Conservation (phyloP, 2,888 invertebrate genomes). For the Ormyrus labotus region DNA sequence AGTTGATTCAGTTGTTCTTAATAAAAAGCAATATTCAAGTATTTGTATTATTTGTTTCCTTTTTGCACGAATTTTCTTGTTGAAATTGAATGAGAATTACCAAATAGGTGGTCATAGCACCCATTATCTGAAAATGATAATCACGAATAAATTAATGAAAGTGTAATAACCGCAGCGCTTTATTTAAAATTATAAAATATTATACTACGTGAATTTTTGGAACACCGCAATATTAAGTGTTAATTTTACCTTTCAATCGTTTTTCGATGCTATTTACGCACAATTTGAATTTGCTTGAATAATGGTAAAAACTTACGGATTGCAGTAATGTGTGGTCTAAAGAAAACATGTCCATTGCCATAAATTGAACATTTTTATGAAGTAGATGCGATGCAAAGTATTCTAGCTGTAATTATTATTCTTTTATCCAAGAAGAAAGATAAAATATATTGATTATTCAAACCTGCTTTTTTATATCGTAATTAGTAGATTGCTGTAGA, state of each 20-base stretch:
- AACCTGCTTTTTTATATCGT: conserved; percentile 29
- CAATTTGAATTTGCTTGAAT: not conserved
- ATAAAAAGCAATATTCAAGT: conserved; percentile 9
- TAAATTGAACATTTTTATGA: conserved; percentile 48
- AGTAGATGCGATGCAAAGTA: conserved; percentile 51
- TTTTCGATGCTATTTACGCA: too few relatives aligned
- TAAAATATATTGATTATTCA: not conserved
- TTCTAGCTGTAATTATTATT: conserved; percentile 40
- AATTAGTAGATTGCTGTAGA: not conserved
- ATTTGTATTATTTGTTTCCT: not conserved
- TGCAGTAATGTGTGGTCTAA: conserved; percentile 53
- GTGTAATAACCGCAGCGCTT: too few relatives aligned
- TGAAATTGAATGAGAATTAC: conserved; percentile 55
- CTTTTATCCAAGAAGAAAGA: too few relatives aligned
- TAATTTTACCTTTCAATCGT: too few relatives aligned
- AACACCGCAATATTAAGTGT: too few relatives aligned
- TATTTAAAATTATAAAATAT: not conserved
- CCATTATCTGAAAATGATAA: conserved; percentile 46
- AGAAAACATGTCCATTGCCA: conserved; percentile 50
- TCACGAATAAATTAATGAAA: not conserved
- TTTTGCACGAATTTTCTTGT: conserved; percentile 15
- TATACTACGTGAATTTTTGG: too few relatives aligned
- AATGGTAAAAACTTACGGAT: conserved; percentile 40
- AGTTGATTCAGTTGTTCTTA: conserved; percentile 64
- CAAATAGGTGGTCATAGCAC: conserved; percentile 51